A percentile compares a stretch with the other conserved stretches of the same genome.
Conservation (phyloP, 1,140 invertebrate genomes). For the Drosophila parvula region DNA sequence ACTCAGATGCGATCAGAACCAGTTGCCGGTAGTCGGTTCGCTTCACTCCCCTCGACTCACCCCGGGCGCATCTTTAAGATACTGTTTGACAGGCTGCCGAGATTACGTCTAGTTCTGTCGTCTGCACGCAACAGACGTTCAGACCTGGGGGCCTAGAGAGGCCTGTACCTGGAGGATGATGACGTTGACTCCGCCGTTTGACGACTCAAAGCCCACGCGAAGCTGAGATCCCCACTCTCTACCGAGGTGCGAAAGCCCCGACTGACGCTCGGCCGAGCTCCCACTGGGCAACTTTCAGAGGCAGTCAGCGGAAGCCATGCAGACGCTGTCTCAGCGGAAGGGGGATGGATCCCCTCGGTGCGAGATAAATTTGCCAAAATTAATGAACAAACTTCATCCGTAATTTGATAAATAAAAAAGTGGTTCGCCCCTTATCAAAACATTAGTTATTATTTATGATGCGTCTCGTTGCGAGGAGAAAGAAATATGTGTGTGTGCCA, state of each 20-base stretch:
- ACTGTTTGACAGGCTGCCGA: conserved; percentile 65
- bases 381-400: conserved; percentile 54
- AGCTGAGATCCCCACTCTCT: background rate
- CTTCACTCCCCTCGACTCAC: background rate
- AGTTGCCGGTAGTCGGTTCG: conserved; percentile 29
- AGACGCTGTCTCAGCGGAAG: conserved; percentile 40
- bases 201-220: conserved; percentile 39
- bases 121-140: conserved; percentile 38
- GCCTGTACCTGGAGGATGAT: conserved; percentile 25
- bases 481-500: conserved; percentile 15
- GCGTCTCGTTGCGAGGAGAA: conserved; percentile 20
- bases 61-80: conserved; percentile 64
- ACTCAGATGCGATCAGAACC: conserved; percentile 28
- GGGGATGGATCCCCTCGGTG: background rate
- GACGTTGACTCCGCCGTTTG: conserved; percentile 15
- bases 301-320: conserved; percentile 48
- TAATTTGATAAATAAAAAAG: conserved; percentile 54
- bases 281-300: conserved; percentile 47
- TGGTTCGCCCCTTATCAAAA: conserved; percentile 53
- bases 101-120: conserved; percentile 56
- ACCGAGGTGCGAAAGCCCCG: conserved; percentile 42
- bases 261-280: conserved; percentile 9
- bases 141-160: conserved; percentile 4
- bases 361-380: conserved; percentile 47
- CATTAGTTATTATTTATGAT: conserved; percentile 62